These are phyloP conservation scores for Mizuhopecten yessoensis DNA, from an alignment of 1,140 invertebrate species.

Conservation along the genomic window DNA sequence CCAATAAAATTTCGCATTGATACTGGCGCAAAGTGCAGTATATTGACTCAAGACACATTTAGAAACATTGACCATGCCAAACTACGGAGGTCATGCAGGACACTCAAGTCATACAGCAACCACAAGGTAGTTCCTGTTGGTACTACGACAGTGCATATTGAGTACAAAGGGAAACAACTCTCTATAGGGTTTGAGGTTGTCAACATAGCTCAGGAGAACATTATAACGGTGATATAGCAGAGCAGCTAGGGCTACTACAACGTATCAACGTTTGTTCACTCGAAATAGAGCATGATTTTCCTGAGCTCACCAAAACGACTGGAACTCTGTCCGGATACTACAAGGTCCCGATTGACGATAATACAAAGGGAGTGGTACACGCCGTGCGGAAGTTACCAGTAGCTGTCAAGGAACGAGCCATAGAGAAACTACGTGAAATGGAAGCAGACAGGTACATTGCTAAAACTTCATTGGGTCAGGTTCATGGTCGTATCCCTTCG, in stretches of 20 bases:
- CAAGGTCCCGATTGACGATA: slow-evolving; percentile 55
- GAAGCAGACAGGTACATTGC: slow-evolving; percentile 45
- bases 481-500: too few species aligned
- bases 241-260: slow-evolving; percentile 40
- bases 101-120: slow-evolving; percentile 46
- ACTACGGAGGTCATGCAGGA: neutral
- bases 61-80: too few species aligned
- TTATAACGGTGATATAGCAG: slow-evolving; percentile 52
- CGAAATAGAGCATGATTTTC: slow-evolving; percentile 47
- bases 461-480: slow-evolving; percentile 53
- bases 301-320: slow-evolving; percentile 58
- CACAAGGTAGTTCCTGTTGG: slow-evolving; percentile 19
- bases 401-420: too few species aligned
- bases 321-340: slow-evolving; percentile 63
- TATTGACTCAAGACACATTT: too few species aligned
- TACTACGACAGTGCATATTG: slow-evolving; percentile 28
- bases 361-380: too few species aligned
- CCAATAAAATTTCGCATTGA: too few species aligned
- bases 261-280: neutral
- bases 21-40: too few species aligned
- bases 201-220: slow-evolving; percentile 49
- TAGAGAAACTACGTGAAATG: too few species aligned
- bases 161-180: neutral
- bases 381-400: too few species aligned
- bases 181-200: slow-evolving; percentile 43